Percentiles rank a stretch among this genome's conserved stretches.
Evolutionary conservation across 2,888 invertebrate genomes (phyloP).

Genomic region (Latheticus oryzae): DNA sequence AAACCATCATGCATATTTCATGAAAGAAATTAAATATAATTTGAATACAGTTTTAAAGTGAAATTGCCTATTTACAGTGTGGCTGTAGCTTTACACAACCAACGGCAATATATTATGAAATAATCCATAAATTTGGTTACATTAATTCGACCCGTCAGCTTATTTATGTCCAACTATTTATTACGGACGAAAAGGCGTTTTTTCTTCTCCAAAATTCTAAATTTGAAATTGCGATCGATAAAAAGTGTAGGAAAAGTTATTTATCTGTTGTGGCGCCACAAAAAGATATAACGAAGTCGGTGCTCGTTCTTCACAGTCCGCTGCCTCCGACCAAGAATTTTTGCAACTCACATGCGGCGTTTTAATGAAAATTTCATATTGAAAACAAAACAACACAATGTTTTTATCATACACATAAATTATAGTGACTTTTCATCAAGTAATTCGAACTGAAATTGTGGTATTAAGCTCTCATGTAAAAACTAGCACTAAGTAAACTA

Average conservation of each 20-base stretch:
- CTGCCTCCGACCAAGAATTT: slow-evolving; percentile 37
- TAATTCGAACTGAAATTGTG: slow-evolving; percentile 32
- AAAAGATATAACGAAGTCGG: slow-evolving; percentile 41
- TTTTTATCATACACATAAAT: too few species aligned
- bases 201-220: slow-evolving; percentile 35
- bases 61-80: slow-evolving; percentile 34
- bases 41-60: slow-evolving; percentile 40
- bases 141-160: slow-evolving; percentile 32
- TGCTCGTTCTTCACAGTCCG: slow-evolving; percentile 41
- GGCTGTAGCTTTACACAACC: slow-evolving; percentile 13
- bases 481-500: slow-evolving; percentile 36
- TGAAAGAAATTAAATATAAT: slow-evolving; percentile 41
- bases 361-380: slow-evolving; percentile 39
- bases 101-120: slow-evolving; percentile 27
- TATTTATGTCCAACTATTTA: slow-evolving; percentile 38
- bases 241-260: slow-evolving; percentile 43
- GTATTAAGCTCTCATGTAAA: slow-evolving; percentile 27
- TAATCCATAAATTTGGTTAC: slow-evolving; percentile 32
- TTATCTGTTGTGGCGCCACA: slow-evolving; percentile 50
- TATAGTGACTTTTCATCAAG: slow-evolving; percentile 20
- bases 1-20: slow-evolving; percentile 40
- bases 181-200: slow-evolving; percentile 27
- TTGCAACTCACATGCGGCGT: slow-evolving; percentile 37
- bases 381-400: too few species aligned
- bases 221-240: slow-evolving; percentile 38